phyloP scores from a whole-genome alignment of 2,888 invertebrate genomes.

The Papilio demoleus region DNA sequence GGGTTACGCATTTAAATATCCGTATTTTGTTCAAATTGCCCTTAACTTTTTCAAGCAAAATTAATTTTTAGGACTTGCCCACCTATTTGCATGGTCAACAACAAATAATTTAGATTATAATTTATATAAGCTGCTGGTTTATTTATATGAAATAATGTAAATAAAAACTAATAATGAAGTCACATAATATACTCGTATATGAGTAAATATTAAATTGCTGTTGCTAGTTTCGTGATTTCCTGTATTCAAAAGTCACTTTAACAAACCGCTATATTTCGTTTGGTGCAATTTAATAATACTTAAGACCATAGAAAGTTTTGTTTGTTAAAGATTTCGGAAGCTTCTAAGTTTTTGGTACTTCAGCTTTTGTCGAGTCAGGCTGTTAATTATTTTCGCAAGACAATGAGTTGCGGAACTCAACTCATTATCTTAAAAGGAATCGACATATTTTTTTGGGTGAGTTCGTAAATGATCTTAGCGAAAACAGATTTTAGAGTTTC shows the following conservation, averaged over 20 bases:
- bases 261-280: constrained; percentile 40
- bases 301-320: constrained; percentile 46
- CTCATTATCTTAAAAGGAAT: constrained; percentile 66
- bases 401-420: constrained; percentile 72
- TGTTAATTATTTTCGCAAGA: constrained; percentile 77
- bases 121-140: background rate
- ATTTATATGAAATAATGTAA: background rate
- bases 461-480: constrained; percentile 35
- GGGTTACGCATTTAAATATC: constrained; percentile 75
- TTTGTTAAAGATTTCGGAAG: constrained; percentile 55
- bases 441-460: constrained; percentile 50
- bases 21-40: constrained; percentile 62
- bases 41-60: constrained; percentile 44
- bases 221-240: constrained; percentile 6
- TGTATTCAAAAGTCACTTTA: constrained; percentile 16
- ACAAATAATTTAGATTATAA: background rate
- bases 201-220: background rate
- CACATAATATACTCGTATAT: background rate
- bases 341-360: constrained; percentile 56
- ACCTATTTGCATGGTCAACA: background rate
- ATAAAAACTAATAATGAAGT: background rate
- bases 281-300: constrained; percentile 51
- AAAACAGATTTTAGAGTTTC: constrained; percentile 17
- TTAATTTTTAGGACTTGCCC: background rate
- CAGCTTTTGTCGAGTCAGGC: constrained; percentile 74